Conservation (phyloP, 1,140 invertebrate genomes). For the Theocolax elegans region DNA sequence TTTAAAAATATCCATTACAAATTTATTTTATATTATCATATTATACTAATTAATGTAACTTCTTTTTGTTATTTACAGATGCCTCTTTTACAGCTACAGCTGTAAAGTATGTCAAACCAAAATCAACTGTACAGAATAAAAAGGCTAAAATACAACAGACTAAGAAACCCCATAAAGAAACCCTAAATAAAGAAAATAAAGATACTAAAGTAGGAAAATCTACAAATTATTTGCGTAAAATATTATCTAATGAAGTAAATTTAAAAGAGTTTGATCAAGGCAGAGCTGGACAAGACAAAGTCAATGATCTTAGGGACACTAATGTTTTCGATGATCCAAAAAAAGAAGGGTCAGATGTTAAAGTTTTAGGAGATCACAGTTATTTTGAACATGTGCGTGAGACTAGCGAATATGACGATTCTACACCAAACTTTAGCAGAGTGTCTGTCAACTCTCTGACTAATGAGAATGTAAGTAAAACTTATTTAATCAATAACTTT, state of each 20-base stretch:
- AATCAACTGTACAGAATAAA: conserved; percentile 52
- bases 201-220: conserved; percentile 56
- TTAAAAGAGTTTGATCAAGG: conserved; percentile 55
- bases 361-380: conserved; percentile 62
- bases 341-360: conserved; percentile 41
- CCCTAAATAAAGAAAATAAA: conserved; percentile 64
- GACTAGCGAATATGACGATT: conserved; percentile 43
- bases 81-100: conserved; percentile 53
- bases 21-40: neutral
- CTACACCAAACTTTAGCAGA: conserved; percentile 43
- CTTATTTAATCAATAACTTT: neutral
- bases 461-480: conserved; percentile 58
- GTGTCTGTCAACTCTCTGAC: conserved; percentile 49
- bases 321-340: conserved; percentile 35
- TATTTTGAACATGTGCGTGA: conserved; percentile 60
- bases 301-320: conserved; percentile 29
- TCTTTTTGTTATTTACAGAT: conserved; percentile 54
- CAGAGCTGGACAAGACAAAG: conserved; percentile 48
- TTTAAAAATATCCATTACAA: neutral
- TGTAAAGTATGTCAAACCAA: conserved; percentile 53
- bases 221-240: conserved; percentile 61
- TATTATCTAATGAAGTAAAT: conserved; percentile 56
- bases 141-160: conserved; percentile 50
- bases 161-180: conserved; percentile 57
- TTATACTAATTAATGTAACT: too few relatives aligned